Evolutionary conservation across 2,797 vertebrate species (phyloP).

Genomic region (Sarcoramphus papa): DNA sequence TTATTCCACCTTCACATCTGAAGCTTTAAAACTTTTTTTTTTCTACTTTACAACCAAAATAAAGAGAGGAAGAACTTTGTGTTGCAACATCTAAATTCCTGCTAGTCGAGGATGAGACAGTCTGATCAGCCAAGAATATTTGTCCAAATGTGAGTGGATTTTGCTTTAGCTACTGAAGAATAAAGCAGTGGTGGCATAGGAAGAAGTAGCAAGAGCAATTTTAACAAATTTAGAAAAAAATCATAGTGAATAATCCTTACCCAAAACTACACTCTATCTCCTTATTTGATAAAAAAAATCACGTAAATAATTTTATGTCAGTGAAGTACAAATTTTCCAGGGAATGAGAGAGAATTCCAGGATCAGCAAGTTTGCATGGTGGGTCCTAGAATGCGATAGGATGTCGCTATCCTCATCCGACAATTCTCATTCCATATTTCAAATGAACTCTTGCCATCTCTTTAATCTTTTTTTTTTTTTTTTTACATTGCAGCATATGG

Average conservation of each 20-base stretch:
- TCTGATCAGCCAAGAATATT: neutral
- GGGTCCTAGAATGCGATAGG: neutral
- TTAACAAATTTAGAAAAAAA: neutral
- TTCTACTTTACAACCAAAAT: neutral
- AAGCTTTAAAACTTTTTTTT: neutral
- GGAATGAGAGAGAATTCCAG: neutral
- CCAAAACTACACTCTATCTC: neutral
- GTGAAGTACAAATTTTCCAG: neutral
- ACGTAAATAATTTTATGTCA: neutral
- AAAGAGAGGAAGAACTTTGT: neutral
- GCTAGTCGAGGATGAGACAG: neutral
- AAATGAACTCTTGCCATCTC: neutral
- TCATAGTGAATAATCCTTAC: neutral
- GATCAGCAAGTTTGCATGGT: neutral
- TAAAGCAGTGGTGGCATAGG: neutral
- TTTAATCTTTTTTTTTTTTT: too few relatives aligned
- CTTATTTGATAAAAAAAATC: neutral
- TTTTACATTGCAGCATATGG: neutral
- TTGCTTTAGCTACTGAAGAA: neutral
- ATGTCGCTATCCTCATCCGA: fast-evolving
- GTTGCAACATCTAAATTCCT: neutral
- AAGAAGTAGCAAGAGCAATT: neutral
- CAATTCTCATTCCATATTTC: neutral
- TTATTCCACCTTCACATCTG: neutral
- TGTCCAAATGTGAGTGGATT: neutral